Conservation (phyloP, 2,797 vertebrate genomes). For the Miichthys miiuy region DNA sequence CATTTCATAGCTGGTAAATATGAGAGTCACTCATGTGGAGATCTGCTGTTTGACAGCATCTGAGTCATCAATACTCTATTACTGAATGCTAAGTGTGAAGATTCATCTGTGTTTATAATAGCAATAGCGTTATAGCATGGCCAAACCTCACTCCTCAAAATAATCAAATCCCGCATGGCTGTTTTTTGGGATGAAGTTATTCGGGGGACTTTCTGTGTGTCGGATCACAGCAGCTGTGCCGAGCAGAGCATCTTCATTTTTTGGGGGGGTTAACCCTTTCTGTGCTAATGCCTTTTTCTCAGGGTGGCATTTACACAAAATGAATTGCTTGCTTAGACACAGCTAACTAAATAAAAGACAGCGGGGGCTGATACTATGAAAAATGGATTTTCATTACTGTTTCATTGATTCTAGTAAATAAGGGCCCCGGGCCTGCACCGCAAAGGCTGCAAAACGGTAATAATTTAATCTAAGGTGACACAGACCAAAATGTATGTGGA, state of each 20-base stretch:
- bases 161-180: constrained; percentile 80
- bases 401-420: constrained; percentile 99
- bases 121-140: constrained; percentile 36
- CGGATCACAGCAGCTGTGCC: constrained; percentile 46
- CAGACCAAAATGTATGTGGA: constrained; percentile 99
- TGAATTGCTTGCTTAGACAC: constrained; percentile 99
- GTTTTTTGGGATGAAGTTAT: constrained; percentile 89
- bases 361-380: constrained; percentile 99
- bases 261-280: constrained; percentile 92
- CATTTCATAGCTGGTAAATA: constrained; percentile 23
- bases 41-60: constrained; percentile 46
- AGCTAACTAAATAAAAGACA: constrained; percentile 99
- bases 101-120: constrained; percentile 29
- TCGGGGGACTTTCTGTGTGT: constrained; percentile 37
- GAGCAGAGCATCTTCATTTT: constrained; percentile 85
- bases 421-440: constrained; percentile 93
- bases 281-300: constrained; percentile 86
- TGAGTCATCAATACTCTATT: constrained; percentile 52
- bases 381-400: constrained; percentile 99
- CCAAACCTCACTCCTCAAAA: constrained; percentile 43
- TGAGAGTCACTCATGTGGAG: constrained; percentile 23
- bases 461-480: constrained; percentile 99
- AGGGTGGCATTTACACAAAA: constrained; percentile 98
- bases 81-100: constrained; percentile 20
- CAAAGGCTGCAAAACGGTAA: constrained; percentile 98